Base-by-base conservation (phyloP, 1,140 invertebrate genomes). In the Drosophila jambulina region DNA sequence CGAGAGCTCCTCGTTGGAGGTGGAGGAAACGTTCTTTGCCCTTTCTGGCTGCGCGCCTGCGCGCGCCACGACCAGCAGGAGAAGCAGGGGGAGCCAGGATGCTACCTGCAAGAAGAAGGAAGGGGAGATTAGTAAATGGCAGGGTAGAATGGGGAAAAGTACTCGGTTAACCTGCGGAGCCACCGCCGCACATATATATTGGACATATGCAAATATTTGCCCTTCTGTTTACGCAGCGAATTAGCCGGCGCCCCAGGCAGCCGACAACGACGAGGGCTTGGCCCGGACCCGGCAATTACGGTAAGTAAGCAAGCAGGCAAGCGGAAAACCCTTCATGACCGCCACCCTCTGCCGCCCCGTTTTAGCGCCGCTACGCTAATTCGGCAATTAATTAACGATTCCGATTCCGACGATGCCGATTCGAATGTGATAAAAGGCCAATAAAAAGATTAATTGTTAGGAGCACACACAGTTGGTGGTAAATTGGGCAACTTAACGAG, bases 381-480 rank as follows among this genome's bases (percentile, higher is more conserved):
- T 81, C n/a, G 58, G 75, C 78, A 78, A 82, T 86, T 86, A 78
- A 82, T 79, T 87, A 87, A 63, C 75, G 19, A 56, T 67, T 48
- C 49, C 38, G 17, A 21, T 32, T 32, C 64, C 42, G 4, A 62
- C 75, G 36, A 56, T 67, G 40, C 65, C 40, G n/a, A 19, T 25
- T 48, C 6, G 34, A 8, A 72, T 59, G 59, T 67, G 45, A 63
- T 63, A 77, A 77, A 62, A 61, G 74, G 76, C 40, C 65, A 78
- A 84, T 76, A 80, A 84, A 84, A 57, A 36, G 49, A 27, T 63
- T 71, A 65, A 71, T 71, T 43, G 49, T 64, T 17, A 25, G 27
- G 23, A 56, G 15, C 7, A 27, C n/a, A 32, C 29, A n/a, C 40
- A 43, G 49, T 57, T 49, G 21, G 32, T 46, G 38, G 45, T 51